Base-by-base conservation (phyloP, 2,113 vertebrate species). In the Martes martes region DNA sequence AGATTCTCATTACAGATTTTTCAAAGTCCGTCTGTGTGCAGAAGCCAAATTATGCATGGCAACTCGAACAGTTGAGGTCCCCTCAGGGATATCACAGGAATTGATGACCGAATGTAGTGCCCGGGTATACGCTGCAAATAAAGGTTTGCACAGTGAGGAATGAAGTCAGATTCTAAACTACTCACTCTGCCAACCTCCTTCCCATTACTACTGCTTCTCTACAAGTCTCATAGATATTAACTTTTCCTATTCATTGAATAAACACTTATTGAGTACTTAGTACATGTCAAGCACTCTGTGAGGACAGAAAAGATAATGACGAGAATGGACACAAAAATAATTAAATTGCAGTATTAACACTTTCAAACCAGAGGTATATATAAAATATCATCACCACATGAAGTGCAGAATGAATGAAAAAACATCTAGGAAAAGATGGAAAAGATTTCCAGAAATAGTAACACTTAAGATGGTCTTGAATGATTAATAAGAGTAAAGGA, bases 31-130 rank as follows among this genome's bases (percentile, higher is more conserved):
- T 21, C 96, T 89, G 3, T 95, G 96, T 74, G 95, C 96, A 21
- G 97, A 96, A 15, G 98, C 98, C 89, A 98, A 81, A 91, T 92
- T 98, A 52, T 67, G 98, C 47, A 98, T 94, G 2, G 97, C 97
- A 1, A 36, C 94, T 33, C 93, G 76, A 14, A 96, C 96, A 15
- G 80, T 26, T 0, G 61, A 52, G 24, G 87, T 97, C 14, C 97
- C 87, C 4, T 97, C 98, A 11, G 97, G 83, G 16, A 98, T 96
- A 65, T 98, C 98, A 73, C 99, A 98, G 98, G 99, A 99, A 2
- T 96, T 95, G 98, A 99, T n/a, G 11, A 99, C 93, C 0, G 99
- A 99, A 59, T 97, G 99, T 33, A 99, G 97, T 0, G 98, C 99
- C 28, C 98, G 99, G 89, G 98, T 98, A 93, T 99, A 99, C 0